These are phyloP conservation scores for Cyrtonyx montezumae DNA, from an alignment of 2,113 vertebrate genomes.

Conservation along the genomic window DNA sequence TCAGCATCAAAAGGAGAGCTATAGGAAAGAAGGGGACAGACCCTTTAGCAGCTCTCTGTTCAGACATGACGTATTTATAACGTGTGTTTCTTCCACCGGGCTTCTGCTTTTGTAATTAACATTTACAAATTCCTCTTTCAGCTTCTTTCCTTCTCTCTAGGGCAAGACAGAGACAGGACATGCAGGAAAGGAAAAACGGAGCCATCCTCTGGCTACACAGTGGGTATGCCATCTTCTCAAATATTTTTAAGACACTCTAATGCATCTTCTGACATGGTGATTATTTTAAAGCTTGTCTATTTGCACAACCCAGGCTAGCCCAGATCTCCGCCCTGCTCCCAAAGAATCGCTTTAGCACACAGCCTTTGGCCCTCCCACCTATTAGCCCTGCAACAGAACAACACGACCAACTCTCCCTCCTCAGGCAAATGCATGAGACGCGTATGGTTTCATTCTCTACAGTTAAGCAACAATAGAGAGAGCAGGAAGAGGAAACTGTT, in stretches of 20 bases:
- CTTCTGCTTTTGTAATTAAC: background rate
- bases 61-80: background rate
- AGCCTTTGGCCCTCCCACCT: background rate
- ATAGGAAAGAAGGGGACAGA: no score
- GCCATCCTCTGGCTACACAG: background rate
- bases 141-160: background rate
- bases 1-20: no score
- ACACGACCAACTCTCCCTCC: background rate
- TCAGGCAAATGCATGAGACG: background rate
- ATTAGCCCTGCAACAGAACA: fast-evolving
- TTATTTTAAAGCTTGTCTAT: background rate
- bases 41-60: background rate
- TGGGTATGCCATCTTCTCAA: background rate
- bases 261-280: background rate
- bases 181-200: background rate
- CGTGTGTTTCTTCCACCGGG: background rate
- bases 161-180: background rate
- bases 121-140: background rate
- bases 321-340: background rate
- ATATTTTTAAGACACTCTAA: background rate
- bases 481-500: background rate
- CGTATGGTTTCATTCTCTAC: background rate
- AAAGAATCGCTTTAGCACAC: background rate
- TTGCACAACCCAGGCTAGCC: background rate
- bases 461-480: background rate